These are phyloP conservation scores for Steinernema hermaphroditum DNA, from an alignment of 2,888 invertebrate genomes.

Conservation along the genomic window DNA sequence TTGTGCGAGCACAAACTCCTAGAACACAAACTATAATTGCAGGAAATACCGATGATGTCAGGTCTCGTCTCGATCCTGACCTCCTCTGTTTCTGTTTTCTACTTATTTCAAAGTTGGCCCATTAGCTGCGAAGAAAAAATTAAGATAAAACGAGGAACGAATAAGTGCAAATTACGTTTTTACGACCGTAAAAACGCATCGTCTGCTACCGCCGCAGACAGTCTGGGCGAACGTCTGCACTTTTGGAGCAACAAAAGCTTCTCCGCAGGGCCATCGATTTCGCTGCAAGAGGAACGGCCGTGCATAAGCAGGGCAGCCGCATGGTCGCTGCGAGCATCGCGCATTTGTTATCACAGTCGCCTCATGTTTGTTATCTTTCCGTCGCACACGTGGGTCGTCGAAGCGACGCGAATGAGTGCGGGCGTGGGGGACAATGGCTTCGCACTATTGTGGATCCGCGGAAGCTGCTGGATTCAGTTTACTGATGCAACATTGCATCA, in stretches of 20 bases:
- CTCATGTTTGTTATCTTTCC: not conserved
- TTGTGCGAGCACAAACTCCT: not conserved
- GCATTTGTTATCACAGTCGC: slow-evolving; percentile 10
- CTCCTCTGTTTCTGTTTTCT: too few species aligned
- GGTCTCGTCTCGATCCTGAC: too few species aligned
- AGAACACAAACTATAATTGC: not conserved
- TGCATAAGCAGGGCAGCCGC: not conserved
- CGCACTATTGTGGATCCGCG: not conserved
- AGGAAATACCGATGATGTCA: not conserved
- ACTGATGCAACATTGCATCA: slow-evolving; percentile 21
- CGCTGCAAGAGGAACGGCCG: not conserved
- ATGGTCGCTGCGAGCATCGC: not conserved
- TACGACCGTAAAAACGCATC: too few species aligned
- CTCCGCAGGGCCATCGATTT: not conserved
- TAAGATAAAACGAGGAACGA: too few species aligned
- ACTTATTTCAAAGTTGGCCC: too few species aligned
- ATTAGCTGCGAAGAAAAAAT: too few species aligned
- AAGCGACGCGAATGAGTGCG: not conserved
- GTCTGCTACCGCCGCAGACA: too few species aligned
- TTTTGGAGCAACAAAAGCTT: too few species aligned
- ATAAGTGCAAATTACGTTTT: too few species aligned
- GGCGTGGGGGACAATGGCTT: not conserved
- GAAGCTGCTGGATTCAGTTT: not conserved
- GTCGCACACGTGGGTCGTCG: not conserved
- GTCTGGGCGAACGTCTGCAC: too few species aligned